phyloP scores from a whole-genome alignment of 2,797 vertebrate species.

The Pachyuromys duprasi region DNA sequence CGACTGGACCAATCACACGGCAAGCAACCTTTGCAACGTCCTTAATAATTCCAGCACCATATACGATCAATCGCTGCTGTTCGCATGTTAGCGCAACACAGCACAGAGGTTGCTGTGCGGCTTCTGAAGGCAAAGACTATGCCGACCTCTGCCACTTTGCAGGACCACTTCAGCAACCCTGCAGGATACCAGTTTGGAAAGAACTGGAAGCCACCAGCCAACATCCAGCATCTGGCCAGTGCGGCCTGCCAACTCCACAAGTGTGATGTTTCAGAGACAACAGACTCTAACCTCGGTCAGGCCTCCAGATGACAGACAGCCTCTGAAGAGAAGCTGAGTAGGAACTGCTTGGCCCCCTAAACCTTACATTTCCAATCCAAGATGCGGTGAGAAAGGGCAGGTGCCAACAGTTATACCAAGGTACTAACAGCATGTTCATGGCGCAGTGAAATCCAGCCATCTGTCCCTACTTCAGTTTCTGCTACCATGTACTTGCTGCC shows the following conservation, averaged over 20 bases:
- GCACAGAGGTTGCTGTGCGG: not conserved
- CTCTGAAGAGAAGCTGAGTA: not conserved
- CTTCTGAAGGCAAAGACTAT: not conserved
- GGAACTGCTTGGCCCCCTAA: not conserved
- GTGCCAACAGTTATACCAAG: no score
- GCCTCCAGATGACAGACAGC: not conserved
- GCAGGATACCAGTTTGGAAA: not conserved
- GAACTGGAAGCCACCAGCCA: not conserved
- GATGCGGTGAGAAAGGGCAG: not conserved
- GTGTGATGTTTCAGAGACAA: not conserved
- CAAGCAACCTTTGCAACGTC: not conserved
- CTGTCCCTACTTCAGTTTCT: no score
- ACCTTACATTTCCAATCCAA: not conserved
- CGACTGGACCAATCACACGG: fast-evolving
- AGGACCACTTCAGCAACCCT: not conserved
- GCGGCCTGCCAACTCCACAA: not conserved
- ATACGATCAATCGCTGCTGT: not conserved
- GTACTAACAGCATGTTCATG: fast-evolving
- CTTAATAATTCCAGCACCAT: not conserved
- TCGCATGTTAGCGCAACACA: no score
- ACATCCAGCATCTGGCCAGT: not conserved
- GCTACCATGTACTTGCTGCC: not conserved
- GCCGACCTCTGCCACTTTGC: not conserved
- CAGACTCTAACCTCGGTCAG: not conserved
- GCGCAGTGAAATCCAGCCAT: not conserved